Evolutionary conservation across 2,113 vertebrate genomes (phyloP), one percentile per base, ranked within the genome.

Genomic region (Cichladusa arquata): DNA sequence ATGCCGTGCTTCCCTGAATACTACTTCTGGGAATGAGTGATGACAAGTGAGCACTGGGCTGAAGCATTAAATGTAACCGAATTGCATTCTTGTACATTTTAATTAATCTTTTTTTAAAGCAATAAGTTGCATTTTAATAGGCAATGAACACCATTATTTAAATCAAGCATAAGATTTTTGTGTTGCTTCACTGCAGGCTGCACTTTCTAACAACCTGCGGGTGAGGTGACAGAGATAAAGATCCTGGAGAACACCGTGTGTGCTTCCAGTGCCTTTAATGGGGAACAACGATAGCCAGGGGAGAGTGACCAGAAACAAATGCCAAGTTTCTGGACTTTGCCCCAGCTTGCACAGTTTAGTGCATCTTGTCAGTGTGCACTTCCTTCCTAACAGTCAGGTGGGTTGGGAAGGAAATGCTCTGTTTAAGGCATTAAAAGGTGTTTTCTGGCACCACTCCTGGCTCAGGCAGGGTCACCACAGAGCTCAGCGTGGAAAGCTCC

Each of bases 21-120:
- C 60, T 66, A 57, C 60, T 96, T 82, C 86, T 94, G 95, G 91
- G 64, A 83, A 89, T 38, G 84, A 91, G 65, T 90, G 81, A 61
- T 73, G 76, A 85, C 60, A 88, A 90, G 86, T 14, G 13, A 9
- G 38, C 38, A 29, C 14, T 34, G 77, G 53, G 88, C 47, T 78
- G 65, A 85, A 65, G 87, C 78, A 96, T 73, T 72, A 96, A 97
- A 93, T 33, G 54, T 38, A 94, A 95, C 77, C 38, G 76, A 90
- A 92, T 80, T 85, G 76, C 82, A 64, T 89, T 91, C 84, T 71
- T 19, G 61, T 86, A 90, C 48, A 72, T 92, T 84, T 94, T 86
- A 95, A 94, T 85, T 95, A 96, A 95, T 88, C 69, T 76, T 77
- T 58, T 54, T 92, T 96, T 91, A 86, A 93, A 92, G 73, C 51